phyloP scores from a whole-genome alignment of 1,140 invertebrate genomes.

The Achroia grisella region DNA sequence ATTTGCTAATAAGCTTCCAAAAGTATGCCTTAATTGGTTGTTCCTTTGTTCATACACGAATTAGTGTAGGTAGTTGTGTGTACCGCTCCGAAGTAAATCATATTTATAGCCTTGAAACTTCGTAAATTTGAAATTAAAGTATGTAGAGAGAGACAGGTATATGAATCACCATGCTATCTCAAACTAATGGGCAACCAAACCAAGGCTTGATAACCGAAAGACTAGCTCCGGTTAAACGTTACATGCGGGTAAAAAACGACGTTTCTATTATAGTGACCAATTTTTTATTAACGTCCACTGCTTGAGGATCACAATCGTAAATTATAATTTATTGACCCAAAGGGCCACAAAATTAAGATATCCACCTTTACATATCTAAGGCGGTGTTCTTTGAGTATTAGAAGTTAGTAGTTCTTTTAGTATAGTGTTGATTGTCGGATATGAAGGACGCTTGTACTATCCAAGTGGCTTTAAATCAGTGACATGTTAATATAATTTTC shows the following conservation, averaged over 20 bases:
- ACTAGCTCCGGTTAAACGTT: constrained; percentile 46
- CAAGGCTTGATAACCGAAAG: constrained; percentile 38
- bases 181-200: constrained; percentile 15
- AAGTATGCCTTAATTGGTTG: constrained; percentile 11
- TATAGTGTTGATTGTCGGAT: constrained; percentile 35
- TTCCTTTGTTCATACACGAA: constrained; percentile 2
- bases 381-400: constrained; percentile 47
- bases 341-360: constrained; percentile 67
- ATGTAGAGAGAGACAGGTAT: constrained; percentile 27
- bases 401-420: constrained; percentile 38
- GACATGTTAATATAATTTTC: not conserved
- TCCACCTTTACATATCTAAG: constrained; percentile 42
- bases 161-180: constrained; percentile 12
- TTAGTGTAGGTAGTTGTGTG: not conserved
- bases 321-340: constrained; percentile 66
- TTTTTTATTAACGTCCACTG: constrained; percentile 45
- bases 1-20: no score
- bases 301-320: constrained; percentile 56
- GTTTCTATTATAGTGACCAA: constrained; percentile 61
- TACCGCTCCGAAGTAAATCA: not conserved
- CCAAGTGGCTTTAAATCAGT: constrained; percentile 6
- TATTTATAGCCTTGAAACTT: not conserved
- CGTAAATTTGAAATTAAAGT: not conserved
- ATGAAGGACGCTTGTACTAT: constrained; percentile 32
- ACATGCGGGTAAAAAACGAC: constrained; percentile 64